Base-by-base conservation (phyloP, 1,140 invertebrate genomes). In the Phymastichus coffea region DNA sequence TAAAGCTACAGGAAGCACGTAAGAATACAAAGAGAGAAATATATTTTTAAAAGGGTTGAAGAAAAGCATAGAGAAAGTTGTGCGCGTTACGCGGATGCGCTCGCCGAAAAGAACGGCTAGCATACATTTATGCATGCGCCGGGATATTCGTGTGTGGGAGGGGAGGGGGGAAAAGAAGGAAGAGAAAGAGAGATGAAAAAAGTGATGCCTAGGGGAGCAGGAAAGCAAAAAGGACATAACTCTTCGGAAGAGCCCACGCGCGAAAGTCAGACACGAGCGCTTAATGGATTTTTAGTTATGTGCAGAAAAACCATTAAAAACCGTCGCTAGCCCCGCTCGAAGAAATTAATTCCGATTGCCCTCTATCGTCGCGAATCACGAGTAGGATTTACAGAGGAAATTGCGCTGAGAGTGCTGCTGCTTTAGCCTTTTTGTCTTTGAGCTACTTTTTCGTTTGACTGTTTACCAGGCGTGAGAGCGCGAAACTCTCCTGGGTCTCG, bases 341-440 rank as follows among this genome's bases (percentile, higher is more conserved):
- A 67, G 61, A 69, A 73, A 75, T 75, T 72, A 75, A 74, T 74
- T 73, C 66, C 63, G 60, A 72, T 74, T 68, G 68, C 61, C 64
- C n/a, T 51, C 66, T 70, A 71, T 70, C 64, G 57, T 59, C 40
- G 48, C 63, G 52, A 63, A 52, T 56, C 57, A 37, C 53, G 30
- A 37, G 23, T 12, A 47, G 49, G 49, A 53, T 53, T 60, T 61
- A 49, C 44, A 55, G 43, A 43, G 33, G 23, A 52, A 59, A 59
- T 59, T 59, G 26, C 38, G 6, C 40, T 28, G 48, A 9, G 17
- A 14, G 30, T 8, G n/a, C 25, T 48, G 9, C 19, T 22, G 25
- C 30, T 6, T 6, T 9, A 33, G 12, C 12, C 28, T 33, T 33
- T 33, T 33, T 33, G 6, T 12, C 12, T 33, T 12, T 33, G 28